These are phyloP conservation scores for Archips crataeganus DNA, from an alignment of 2,888 invertebrate species.

Conservation along the genomic window DNA sequence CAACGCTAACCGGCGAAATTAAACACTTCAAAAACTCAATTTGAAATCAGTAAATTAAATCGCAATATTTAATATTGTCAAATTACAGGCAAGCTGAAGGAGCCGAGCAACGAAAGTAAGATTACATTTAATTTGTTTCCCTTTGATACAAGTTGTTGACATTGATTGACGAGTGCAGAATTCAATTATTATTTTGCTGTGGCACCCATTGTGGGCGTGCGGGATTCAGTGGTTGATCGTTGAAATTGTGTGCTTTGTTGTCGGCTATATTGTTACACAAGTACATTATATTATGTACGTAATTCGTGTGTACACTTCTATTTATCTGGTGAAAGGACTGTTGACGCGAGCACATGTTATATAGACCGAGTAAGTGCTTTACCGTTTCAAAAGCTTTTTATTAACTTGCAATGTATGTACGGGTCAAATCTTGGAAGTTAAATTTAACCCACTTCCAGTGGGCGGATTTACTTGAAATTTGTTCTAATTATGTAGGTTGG, in stretches of 20 bases:
- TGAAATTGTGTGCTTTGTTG: conserved; percentile 16
- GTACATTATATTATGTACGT: not conserved
- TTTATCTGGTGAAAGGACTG: not conserved
- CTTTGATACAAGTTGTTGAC: conserved; percentile 48
- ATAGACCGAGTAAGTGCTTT: too few species aligned
- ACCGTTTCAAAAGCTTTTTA: too few species aligned
- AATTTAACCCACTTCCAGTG: too few species aligned
- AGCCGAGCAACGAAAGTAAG: conserved; percentile 58
- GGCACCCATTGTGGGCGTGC: conserved; percentile 32
- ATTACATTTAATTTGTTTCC: conserved; percentile 58
- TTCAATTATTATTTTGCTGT: conserved; percentile 65
- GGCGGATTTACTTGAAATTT: too few species aligned
- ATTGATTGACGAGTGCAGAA: conserved; percentile 62
- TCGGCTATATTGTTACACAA: not conserved
- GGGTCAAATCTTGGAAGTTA: too few species aligned
- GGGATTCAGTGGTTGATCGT: not conserved
- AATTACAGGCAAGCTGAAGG: conserved; percentile 42
- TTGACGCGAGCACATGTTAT: too few species aligned
- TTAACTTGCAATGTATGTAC: too few species aligned
- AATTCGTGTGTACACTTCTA: not conserved
- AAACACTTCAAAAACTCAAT: conserved; percentile 26
- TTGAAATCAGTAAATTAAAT: conserved; percentile 14
- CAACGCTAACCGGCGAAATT: conserved; percentile 8
- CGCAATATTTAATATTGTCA: conserved; percentile 10
- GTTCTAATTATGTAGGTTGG: too few species aligned